phyloP scores from a whole-genome alignment of 2,888 invertebrate species.

The Dryobota labecula region DNA sequence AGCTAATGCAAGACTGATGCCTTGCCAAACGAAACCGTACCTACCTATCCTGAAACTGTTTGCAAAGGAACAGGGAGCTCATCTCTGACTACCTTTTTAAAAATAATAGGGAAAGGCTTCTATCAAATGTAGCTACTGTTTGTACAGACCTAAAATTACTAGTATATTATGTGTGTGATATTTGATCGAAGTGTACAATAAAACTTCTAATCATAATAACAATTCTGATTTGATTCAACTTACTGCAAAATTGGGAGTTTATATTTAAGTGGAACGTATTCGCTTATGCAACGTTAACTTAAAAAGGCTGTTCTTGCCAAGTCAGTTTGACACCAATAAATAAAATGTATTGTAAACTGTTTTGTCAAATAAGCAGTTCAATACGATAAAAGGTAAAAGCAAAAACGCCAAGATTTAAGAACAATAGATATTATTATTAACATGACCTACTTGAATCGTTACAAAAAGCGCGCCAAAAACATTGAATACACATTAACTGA shows the following conservation, averaged over 20 bases:
- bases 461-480: constrained; percentile 39
- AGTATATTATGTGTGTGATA: too few relatives aligned
- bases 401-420: neutral
- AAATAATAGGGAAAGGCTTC: neutral
- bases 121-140: neutral
- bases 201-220: neutral
- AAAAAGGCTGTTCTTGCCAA: constrained; percentile 1
- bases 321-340: constrained; percentile 7
- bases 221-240: neutral
- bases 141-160: neutral
- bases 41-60: too few relatives aligned
- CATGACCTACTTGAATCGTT: neutral
- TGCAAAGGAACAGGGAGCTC: neutral
- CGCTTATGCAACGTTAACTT: constrained; percentile 16
- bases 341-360: neutral
- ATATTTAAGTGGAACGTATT: neutral
- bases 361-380: neutral
- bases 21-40: neutral
- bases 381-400: neutral
- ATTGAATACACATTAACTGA: neutral
- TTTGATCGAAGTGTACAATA: neutral
- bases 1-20: too few relatives aligned
- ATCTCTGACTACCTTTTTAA: neutral
- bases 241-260: neutral
- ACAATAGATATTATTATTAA: neutral